phyloP scores from a whole-genome alignment of 2,113 vertebrate genomes.

The Aleadryas rufinucha region DNA sequence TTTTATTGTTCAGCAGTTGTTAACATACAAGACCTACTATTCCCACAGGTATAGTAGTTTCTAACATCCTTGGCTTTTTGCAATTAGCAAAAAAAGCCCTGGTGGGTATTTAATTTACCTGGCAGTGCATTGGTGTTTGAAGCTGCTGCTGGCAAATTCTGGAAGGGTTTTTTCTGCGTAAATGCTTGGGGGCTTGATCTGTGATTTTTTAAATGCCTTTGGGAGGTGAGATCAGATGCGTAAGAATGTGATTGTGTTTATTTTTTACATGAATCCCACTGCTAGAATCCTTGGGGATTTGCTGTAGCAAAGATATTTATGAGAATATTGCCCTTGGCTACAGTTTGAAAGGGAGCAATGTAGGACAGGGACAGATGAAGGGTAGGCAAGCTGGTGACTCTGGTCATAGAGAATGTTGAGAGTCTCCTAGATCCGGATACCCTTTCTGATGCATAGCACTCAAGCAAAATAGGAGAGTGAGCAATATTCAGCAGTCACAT shows the following conservation, averaged over 20 bases:
- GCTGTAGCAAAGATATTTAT: constrained; percentile 24
- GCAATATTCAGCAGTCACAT: not conserved
- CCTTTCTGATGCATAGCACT: not conserved
- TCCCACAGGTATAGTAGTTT: not conserved
- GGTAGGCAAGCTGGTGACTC: not conserved
- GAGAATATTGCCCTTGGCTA: not conserved
- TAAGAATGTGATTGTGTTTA: constrained; percentile 10
- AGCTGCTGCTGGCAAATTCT: not conserved
- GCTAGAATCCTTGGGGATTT: constrained; percentile 19
- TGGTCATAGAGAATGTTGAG: not conserved
- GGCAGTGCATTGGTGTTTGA: not conserved
- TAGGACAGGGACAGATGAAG: constrained; percentile 1
- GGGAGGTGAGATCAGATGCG: not conserved
- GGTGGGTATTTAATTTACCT: not conserved
- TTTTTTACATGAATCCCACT: not conserved
- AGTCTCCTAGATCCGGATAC: not conserved
- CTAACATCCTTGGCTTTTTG: not conserved
- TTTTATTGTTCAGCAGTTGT: not conserved
- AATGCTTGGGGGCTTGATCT: not conserved
- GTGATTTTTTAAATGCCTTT: not conserved
- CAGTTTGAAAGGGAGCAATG: not conserved
- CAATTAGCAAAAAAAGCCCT: not conserved
- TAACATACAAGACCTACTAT: not conserved
- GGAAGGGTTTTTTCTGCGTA: not conserved
- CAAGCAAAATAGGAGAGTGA: not conserved